Percentiles rank a stretch among this genome's conserved stretches.
Evolutionary conservation across 2,113 vertebrate genomes (phyloP).

Genomic region (Aviceda subcristata): DNA sequence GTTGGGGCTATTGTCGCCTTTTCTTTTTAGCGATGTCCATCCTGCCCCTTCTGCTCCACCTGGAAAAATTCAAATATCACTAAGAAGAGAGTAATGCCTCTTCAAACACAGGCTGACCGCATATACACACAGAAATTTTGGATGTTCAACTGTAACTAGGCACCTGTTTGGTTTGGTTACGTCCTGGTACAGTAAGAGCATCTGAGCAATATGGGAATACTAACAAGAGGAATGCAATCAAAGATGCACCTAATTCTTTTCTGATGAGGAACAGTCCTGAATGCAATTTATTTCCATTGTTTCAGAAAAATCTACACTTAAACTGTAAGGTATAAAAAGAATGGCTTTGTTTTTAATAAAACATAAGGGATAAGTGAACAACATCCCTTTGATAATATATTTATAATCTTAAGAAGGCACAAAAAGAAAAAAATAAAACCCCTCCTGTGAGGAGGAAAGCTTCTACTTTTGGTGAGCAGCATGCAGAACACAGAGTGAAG

Average conservation of each 20-base stretch:
- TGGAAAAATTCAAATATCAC: background rate
- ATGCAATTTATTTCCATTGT: background rate
- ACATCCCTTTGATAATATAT: background rate
- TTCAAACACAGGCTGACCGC: background rate
- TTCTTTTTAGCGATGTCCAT: background rate
- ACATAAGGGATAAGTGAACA: background rate
- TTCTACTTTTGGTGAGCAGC: background rate
- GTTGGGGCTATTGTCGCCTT: background rate
- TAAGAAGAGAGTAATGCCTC: background rate
- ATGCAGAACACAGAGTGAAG: background rate
- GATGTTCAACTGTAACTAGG: background rate
- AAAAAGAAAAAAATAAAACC: background rate
- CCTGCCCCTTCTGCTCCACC: background rate
- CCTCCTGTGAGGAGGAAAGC: background rate
- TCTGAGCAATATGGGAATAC: background rate
- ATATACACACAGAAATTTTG: background rate
- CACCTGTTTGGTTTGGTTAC: background rate
- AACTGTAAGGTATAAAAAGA: background rate
- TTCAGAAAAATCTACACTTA: background rate
- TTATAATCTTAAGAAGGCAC: background rate
- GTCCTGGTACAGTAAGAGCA: background rate
- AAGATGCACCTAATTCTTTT: background rate
- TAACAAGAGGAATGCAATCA: background rate
- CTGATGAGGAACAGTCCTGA: background rate
- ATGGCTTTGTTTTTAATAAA: background rate